Evolutionary conservation across 2,888 invertebrate genomes (phyloP).

Genomic region (Drosophila aldrichi): DNA sequence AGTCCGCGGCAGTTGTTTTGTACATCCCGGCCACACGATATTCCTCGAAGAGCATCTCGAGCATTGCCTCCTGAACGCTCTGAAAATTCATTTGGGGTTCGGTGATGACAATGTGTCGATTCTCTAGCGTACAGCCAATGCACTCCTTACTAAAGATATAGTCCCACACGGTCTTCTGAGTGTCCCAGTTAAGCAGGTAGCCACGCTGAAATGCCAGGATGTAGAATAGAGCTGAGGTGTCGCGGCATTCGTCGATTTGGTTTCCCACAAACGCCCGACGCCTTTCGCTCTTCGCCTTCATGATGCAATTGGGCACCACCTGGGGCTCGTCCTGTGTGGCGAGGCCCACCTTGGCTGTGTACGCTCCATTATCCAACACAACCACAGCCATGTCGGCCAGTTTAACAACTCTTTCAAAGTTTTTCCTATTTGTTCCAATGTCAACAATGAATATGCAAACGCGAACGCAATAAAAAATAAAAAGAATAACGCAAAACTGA

Average conservation of each 20-base stretch:
- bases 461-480: neutral
- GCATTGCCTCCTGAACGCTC: slow-evolving; percentile 96
- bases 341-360: slow-evolving; percentile 94
- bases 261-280: slow-evolving; percentile 96
- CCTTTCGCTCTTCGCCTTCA: slow-evolving; percentile 98
- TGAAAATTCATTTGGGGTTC: slow-evolving; percentile 97
- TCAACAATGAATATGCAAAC: slow-evolving; percentile 25
- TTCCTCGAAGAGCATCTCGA: slow-evolving; percentile 99
- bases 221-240: slow-evolving; percentile 97
- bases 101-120: slow-evolving; percentile 93
- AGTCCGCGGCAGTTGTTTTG: slow-evolving; percentile 92
- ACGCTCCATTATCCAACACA: slow-evolving; percentile 95
- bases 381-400: slow-evolving; percentile 57
- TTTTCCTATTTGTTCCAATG: neutral
- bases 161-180: slow-evolving; percentile 97
- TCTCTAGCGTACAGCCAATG: slow-evolving; percentile 91
- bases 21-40: slow-evolving; percentile 95
- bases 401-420: slow-evolving; percentile 2
- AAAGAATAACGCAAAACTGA: neutral
- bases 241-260: slow-evolving; percentile 98
- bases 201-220: slow-evolving; percentile 97
- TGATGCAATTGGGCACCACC: slow-evolving; percentile 96
- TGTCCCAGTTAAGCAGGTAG: slow-evolving; percentile 97
- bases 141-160: slow-evolving; percentile 95
- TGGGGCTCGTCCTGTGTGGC: slow-evolving; percentile 89